phyloP scores from a whole-genome alignment of 2,113 vertebrate genomes.

The Megalops atlanticus region DNA sequence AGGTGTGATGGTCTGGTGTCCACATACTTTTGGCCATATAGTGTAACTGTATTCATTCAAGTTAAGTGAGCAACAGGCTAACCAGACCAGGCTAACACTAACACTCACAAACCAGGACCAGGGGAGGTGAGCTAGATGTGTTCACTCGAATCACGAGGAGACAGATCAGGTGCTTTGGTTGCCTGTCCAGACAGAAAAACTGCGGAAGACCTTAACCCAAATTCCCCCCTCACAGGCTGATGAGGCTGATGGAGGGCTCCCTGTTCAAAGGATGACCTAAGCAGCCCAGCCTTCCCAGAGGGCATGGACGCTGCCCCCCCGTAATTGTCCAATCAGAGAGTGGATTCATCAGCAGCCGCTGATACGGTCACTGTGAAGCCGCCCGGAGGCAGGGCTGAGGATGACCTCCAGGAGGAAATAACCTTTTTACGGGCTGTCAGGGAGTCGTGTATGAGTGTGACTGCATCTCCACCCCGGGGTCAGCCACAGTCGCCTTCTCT shows the following conservation, averaged over 20 bases:
- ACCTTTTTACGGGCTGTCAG: not conserved
- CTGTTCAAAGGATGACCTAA: not conserved
- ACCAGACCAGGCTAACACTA: no score
- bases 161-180: no score
- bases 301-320: not conserved
- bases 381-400: not conserved
- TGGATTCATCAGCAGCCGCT: not conserved
- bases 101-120: no score
- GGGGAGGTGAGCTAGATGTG: no score
- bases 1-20: no score
- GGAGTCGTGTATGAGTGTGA: not conserved
- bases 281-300: not conserved
- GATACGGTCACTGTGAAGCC: not conserved
- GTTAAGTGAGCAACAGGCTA: no score
- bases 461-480: not conserved
- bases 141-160: no score
- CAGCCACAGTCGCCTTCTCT: not conserved
- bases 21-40: no score
- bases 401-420: not conserved
- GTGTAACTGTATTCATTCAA: no score
- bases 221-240: no score
- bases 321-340: not conserved
- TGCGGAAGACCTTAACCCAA: not conserved
- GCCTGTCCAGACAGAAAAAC: no score
- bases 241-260: not conserved